phyloP scores from a whole-genome alignment of 2,113 vertebrate genomes.

The Notothenia rossii region DNA sequence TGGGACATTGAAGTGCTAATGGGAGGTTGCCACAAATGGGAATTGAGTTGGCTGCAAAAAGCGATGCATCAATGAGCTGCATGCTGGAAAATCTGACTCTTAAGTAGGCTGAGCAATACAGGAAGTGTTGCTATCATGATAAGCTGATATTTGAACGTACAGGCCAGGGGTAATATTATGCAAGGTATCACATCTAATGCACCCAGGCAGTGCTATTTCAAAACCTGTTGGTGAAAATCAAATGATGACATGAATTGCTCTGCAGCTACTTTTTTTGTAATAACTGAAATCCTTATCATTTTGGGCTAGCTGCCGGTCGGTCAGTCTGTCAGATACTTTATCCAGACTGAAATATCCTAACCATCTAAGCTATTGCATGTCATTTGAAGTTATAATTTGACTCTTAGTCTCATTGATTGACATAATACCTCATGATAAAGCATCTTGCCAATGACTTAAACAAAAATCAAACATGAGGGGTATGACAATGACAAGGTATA shows the following conservation, averaged over 20 bases:
- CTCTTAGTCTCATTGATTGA: neutral
- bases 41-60: conserved; percentile 26
- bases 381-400: no score
- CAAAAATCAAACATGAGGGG: neutral
- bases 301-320: neutral
- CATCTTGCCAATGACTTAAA: neutral
- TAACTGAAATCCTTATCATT: neutral
- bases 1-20: conserved; percentile 22
- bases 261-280: neutral
- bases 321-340: neutral
- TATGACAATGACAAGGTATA: neutral
- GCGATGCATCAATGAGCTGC: neutral
- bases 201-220: neutral
- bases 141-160: neutral
- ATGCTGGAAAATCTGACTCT: neutral
- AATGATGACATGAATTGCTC: neutral
- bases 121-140: neutral
- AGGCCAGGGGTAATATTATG: neutral
- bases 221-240: neutral
- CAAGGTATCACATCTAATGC: neutral
- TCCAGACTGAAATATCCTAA: neutral
- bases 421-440: neutral
- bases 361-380: neutral
- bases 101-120: neutral
- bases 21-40: conserved; percentile 29